These are phyloP conservation scores for Dicrurus megarhynchus DNA, from an alignment of 2,113 vertebrate genomes.

Conservation along the genomic window DNA sequence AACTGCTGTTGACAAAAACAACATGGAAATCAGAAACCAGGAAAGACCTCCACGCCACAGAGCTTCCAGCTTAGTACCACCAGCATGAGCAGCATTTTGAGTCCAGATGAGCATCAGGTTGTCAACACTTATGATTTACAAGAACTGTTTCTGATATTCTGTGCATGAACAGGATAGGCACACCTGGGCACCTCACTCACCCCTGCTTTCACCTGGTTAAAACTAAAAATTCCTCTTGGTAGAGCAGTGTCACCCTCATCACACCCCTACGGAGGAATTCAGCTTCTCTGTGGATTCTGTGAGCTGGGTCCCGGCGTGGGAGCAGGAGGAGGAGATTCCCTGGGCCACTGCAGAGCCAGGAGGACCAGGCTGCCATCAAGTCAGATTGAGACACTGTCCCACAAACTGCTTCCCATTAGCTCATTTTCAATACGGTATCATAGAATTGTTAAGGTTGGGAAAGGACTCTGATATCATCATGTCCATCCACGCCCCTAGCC, in stretches of 20 bases:
- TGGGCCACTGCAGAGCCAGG: too few species aligned
- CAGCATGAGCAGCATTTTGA: not conserved
- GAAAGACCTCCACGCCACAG: not conserved
- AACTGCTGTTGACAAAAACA: not conserved
- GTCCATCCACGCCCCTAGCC: not conserved
- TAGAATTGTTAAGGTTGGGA: not conserved
- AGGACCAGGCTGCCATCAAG: not conserved
- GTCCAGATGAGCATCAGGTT: not conserved
- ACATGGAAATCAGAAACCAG: not conserved
- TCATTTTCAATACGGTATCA: not conserved
- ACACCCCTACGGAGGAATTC: rapidly evolving
- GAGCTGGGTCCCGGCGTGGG: rapidly evolving
- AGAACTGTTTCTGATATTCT: rapidly evolving
- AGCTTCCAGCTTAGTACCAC: not conserved
- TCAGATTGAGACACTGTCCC: not conserved
- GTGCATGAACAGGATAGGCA: not conserved
- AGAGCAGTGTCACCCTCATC: not conserved
- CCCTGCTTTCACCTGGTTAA: not conserved
- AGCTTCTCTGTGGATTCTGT: rapidly evolving
- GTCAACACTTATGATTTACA: rapidly evolving
- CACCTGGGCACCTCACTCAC: not conserved
- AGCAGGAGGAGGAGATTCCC: not conserved
- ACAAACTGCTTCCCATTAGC: rapidly evolving
- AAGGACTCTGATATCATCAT: not conserved
- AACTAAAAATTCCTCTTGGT: not conserved